A percentile compares a stretch with the other conserved stretches of the same genome.
phyloP scores from a whole-genome alignment of 2,888 invertebrate species.

The Sepiola atlantica region DNA sequence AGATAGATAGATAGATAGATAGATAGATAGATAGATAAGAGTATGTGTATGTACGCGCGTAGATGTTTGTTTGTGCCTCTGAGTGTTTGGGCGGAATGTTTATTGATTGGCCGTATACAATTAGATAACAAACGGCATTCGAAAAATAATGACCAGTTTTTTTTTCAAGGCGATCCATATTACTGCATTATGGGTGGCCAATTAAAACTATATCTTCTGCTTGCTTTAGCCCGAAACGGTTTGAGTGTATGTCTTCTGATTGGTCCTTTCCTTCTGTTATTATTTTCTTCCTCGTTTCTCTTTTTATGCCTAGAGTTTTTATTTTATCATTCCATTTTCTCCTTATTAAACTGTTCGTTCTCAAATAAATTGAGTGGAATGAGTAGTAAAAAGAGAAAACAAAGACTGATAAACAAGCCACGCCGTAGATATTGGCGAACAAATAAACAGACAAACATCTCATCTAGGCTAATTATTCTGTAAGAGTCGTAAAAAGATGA shows the following conservation, averaged over 20 bases:
- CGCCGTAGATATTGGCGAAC: neutral
- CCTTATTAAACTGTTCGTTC: neutral
- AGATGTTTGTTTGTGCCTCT: neutral
- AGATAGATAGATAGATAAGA: neutral
- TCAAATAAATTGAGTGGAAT: slow-evolving; percentile 18
- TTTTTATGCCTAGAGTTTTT: neutral
- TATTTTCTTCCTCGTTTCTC: neutral
- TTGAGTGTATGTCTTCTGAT: neutral
- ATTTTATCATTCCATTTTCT: neutral
- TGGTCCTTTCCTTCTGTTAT: neutral
- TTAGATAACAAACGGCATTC: neutral
- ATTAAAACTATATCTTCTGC: neutral
- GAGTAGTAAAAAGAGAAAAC: neutral
- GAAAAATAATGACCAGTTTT: neutral
- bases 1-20: neutral
- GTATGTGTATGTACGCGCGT: neutral
- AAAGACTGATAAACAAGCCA: neutral
- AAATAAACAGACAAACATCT: slow-evolving; percentile 10
- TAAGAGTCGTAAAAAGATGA: neutral
- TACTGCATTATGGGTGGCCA: slow-evolving; percentile 6
- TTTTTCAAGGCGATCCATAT: neutral
- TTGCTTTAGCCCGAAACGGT: neutral
- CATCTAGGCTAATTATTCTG: neutral
- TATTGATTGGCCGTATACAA: neutral
- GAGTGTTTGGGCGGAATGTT: no score